Conservation (phyloP, 2,797 vertebrate genomes). For the Danio tinwini region DNA sequence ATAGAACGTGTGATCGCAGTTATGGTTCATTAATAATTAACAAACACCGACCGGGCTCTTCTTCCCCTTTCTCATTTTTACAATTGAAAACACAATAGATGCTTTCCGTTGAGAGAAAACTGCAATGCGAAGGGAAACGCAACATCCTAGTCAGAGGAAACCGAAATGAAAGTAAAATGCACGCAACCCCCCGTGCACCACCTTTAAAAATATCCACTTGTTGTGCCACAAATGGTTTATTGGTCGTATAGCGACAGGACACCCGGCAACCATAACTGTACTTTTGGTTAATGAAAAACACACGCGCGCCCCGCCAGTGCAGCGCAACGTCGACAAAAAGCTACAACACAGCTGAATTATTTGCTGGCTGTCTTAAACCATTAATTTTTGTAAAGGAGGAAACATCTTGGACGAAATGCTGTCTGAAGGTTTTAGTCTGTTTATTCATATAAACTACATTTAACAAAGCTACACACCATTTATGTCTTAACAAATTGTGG, state of each 20-base stretch:
- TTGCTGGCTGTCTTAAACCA: slow-evolving; percentile 37
- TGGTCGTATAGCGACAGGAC: slow-evolving; percentile 72
- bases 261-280: slow-evolving; percentile 56
- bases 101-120: slow-evolving; percentile 78
- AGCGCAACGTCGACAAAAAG: slow-evolving; percentile 28
- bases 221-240: slow-evolving; percentile 63
- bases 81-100: slow-evolving; percentile 72
- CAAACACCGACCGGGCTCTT: slow-evolving; percentile 62
- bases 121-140: slow-evolving; percentile 71
- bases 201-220: slow-evolving; percentile 63
- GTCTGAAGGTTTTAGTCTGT: slow-evolving; percentile 17
- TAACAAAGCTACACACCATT: not conserved
- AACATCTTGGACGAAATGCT: slow-evolving; percentile 29
- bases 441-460: slow-evolving; percentile 30
- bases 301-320: slow-evolving; percentile 34
- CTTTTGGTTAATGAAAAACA: slow-evolving; percentile 62
- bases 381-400: slow-evolving; percentile 15
- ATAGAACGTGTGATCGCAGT: slow-evolving; percentile 9
- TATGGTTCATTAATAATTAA: slow-evolving; percentile 75
- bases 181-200: slow-evolving; percentile 60
- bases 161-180: slow-evolving; percentile 66
- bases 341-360: slow-evolving; percentile 13
- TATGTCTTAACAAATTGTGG: not conserved
- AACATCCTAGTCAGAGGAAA: slow-evolving; percentile 71
- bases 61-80: slow-evolving; percentile 50